Evolutionary conservation across 2,888 invertebrate species (phyloP).

Genomic region (Lasius platythorax): DNA sequence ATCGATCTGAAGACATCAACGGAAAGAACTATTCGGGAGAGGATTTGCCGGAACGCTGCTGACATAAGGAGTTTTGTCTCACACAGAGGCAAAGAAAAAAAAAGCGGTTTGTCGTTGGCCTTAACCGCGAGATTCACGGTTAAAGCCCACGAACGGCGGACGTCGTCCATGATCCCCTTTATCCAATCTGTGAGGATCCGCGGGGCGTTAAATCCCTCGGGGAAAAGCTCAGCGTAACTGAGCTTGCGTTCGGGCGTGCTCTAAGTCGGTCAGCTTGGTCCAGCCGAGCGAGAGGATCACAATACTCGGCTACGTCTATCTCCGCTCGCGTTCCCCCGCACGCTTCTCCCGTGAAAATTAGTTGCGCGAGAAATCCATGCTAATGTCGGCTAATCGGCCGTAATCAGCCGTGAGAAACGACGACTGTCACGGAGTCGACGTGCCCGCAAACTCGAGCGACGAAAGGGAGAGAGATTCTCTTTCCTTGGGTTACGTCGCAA

Average conservation of each 20-base stretch:
- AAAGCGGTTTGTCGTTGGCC: slow-evolving; percentile 75
- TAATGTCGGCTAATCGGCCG: slow-evolving; percentile 74
- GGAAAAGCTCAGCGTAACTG: slow-evolving; percentile 78
- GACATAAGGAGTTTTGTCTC: slow-evolving; percentile 58
- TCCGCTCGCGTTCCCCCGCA: neutral
- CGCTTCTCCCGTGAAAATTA: slow-evolving; percentile 72
- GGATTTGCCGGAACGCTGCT: slow-evolving; percentile 41
- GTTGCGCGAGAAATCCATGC: slow-evolving; percentile 76
- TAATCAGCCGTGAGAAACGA: slow-evolving; percentile 63
- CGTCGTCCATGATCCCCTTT: slow-evolving; percentile 78
- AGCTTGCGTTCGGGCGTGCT: slow-evolving; percentile 72
- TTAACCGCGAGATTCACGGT: slow-evolving; percentile 75
- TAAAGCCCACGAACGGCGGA: slow-evolving; percentile 75
- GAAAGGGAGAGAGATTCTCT: neutral
- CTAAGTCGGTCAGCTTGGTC: slow-evolving; percentile 82
- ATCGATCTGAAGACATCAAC: slow-evolving; percentile 24
- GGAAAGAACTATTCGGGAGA: slow-evolving; percentile 30
- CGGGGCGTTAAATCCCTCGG: slow-evolving; percentile 84
- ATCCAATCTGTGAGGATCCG: slow-evolving; percentile 78
- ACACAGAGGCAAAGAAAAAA: slow-evolving; percentile 63
- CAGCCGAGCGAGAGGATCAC: slow-evolving; percentile 78
- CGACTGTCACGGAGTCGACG: slow-evolving; percentile 72
- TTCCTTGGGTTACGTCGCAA: neutral
- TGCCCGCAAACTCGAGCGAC: slow-evolving; percentile 7
- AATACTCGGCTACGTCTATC: slow-evolving; percentile 67